Percentiles rank a stretch among this genome's conserved stretches.
Evolutionary conservation across 2,888 invertebrate genomes (phyloP).

Genomic region (Neoascia interrupta): DNA sequence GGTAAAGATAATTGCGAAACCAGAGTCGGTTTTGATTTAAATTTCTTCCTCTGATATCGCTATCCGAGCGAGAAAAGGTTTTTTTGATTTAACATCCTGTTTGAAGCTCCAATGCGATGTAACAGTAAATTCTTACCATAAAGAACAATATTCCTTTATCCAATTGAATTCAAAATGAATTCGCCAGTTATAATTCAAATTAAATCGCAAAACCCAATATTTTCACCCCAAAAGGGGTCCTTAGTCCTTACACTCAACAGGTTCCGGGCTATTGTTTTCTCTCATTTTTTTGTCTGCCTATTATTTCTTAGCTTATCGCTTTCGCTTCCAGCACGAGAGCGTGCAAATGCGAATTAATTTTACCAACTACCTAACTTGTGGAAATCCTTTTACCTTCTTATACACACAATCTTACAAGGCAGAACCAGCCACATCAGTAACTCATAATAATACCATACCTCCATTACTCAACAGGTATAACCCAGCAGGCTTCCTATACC

Average conservation of each 20-base stretch:
- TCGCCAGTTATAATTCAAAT: conserved; percentile 53
- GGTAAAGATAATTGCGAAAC: no score
- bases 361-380: conserved; percentile 39
- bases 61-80: no score
- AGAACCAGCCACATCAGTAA: conserved; percentile 47
- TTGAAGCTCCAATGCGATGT: no score
- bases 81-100: no score
- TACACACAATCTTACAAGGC: conserved; percentile 17
- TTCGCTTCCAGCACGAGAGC: conserved; percentile 45
- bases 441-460: conserved; percentile 60
- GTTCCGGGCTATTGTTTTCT: neutral
- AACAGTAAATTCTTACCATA: no score
- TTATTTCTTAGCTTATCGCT: conserved; percentile 48
- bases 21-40: no score
- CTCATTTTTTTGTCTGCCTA: neutral
- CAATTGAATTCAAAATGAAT: conserved; percentile 42
- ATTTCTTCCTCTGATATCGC: no score
- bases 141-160: no score
- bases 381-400: conserved; percentile 27
- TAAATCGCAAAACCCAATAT: conserved; percentile 36
- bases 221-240: neutral
- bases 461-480: conserved; percentile 60
- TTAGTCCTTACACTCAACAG: neutral
- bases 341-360: conserved; percentile 65
- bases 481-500: conserved; percentile 2